Base-by-base conservation (phyloP, 2,797 vertebrate genomes). In the Diplodus puntazzo region DNA sequence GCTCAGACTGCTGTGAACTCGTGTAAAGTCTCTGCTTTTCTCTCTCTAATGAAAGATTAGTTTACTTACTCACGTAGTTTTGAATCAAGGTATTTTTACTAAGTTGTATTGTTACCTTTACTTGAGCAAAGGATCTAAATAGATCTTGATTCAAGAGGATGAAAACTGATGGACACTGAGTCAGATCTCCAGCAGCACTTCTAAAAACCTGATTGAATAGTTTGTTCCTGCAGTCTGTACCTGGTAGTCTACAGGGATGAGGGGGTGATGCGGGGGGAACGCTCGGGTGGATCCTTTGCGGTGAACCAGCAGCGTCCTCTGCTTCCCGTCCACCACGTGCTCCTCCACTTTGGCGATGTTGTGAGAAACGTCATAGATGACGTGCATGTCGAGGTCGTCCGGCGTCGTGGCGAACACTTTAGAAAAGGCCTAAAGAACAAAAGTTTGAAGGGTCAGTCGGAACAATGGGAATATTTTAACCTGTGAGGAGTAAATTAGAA, bases 281-380 rank as follows among this genome's bases (percentile, higher is more conserved):
- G 98, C 98, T 0, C 98, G 90, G 2, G 98, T 99, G 64, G 98
- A 99, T 0, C 98, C 98, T 86, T 99, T 99, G 52, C 98, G 95
- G 89, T 99, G 98, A n/a, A 99, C 94, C 77, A 99, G 89, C 75
- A 99, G 95, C 0, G 97, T 98, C 76, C 90, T 93, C 84, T 99
- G 98, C 87, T 95, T 97, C 18, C 98, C 98, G 0, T 98, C 97
- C 88, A 99, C 96, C 66, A 99, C 96, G 2, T 99, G 98, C 88
- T 99, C 97, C 61, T 99, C 98, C 60, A 99, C 98, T 81, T 99
- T 99, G 89, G 98, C 98, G 52, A 99, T 99, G 89, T 99, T 99
- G 94, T 99, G 98, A 5, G 98, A 99, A 10, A 99, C 98, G 3
- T 99, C 98, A 20, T 99, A 99, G 92, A 99, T 99, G 66, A 99